phyloP scores from a whole-genome alignment of 2,797 vertebrate genomes.

The Thaleichthys pacificus region DNA sequence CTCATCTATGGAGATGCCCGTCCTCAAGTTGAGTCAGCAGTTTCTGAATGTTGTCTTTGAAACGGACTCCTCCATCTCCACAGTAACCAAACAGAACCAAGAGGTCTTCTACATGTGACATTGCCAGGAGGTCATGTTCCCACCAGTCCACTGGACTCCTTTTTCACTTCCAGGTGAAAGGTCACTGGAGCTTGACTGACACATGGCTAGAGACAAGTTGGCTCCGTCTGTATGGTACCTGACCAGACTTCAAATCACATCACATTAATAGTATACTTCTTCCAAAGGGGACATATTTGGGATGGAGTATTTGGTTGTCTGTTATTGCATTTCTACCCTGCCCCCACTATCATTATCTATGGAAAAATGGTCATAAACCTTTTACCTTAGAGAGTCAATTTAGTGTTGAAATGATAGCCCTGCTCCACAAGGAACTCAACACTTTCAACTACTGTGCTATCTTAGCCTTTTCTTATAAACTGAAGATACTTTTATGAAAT shows the following conservation, averaged over 20 bases:
- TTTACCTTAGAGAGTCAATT: conserved; percentile 50
- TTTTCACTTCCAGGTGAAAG: conserved; percentile 49
- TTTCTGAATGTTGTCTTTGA: conserved; percentile 9
- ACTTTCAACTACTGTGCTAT: conserved; percentile 56
- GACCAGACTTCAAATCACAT: conserved; percentile 27
- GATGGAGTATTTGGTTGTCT: conserved; percentile 62
- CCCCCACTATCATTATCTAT: conserved; percentile 47
- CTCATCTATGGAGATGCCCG: background rate
- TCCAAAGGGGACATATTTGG: conserved; percentile 45
- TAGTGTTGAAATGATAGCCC: conserved; percentile 42
- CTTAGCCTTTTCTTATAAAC: conserved; percentile 35
- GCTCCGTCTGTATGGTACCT: conserved; percentile 18
- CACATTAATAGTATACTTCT: conserved; percentile 11
- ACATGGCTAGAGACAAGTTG: conserved; percentile 14
- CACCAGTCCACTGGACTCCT: conserved; percentile 18
- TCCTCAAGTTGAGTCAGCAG: background rate
- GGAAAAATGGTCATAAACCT: background rate
- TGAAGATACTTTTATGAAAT: conserved; percentile 60
- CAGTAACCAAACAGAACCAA: conserved; percentile 40
- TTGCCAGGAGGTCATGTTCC: conserved; percentile 34
- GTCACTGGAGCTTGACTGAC: conserved; percentile 26
- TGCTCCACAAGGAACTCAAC: background rate
- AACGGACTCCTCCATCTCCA: conserved; percentile 20
- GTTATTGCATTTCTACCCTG: conserved; percentile 54
- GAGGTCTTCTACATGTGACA: conserved; percentile 13